Conservation (phyloP, 2,113 vertebrate genomes). For the Scortum barcoo region DNA sequence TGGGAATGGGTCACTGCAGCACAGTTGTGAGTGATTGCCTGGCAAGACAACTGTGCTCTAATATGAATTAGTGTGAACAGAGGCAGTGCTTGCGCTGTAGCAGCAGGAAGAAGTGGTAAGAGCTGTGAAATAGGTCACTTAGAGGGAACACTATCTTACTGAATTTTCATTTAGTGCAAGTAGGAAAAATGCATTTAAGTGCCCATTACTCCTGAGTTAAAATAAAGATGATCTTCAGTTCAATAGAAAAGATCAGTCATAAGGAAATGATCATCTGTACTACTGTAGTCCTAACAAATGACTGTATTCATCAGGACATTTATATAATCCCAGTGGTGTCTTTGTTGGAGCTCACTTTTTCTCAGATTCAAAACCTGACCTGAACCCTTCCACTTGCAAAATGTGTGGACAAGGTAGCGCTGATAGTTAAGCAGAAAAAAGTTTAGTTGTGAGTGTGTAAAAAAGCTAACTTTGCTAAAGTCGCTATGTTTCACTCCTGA, state of each 20-base stretch:
- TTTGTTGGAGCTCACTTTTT: background rate
- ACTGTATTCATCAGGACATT: background rate
- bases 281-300: background rate
- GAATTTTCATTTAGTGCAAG: constrained; percentile 22
- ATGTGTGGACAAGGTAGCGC: background rate
- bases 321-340: background rate
- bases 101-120: background rate
- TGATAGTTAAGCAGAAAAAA: background rate
- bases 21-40: constrained; percentile 52
- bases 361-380: background rate
- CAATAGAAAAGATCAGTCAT: background rate
- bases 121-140: constrained; percentile 31
- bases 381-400: no score
- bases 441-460: background rate
- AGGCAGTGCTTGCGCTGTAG: background rate
- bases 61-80: constrained; percentile 50
- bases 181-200: constrained; percentile 10
- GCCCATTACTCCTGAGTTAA: constrained; percentile 2
- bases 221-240: constrained; percentile 1
- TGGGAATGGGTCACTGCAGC: constrained; percentile 64
- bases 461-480: background rate
- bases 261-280: background rate
- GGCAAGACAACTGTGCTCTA: constrained; percentile 33
- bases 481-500: background rate
- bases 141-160: constrained; percentile 7